Conservation (phyloP, 2,797 vertebrate species). For the Leptoclinus maculatus region DNA sequence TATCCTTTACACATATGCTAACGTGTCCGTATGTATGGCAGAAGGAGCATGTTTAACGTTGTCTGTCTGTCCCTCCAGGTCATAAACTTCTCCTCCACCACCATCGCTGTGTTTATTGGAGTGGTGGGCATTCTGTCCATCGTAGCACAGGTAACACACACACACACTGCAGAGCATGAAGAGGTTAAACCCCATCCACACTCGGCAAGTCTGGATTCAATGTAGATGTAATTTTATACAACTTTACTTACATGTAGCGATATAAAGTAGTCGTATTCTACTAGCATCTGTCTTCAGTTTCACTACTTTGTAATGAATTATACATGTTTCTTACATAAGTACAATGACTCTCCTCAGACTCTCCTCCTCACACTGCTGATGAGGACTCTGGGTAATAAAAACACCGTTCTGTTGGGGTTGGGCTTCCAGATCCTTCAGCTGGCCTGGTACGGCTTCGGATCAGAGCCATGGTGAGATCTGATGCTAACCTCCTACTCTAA, state of each 20-base stretch:
- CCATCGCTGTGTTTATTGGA: conserved; percentile 93
- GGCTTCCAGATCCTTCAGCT: conserved; percentile 94
- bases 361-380: conserved; percentile 91
- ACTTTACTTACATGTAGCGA: not conserved
- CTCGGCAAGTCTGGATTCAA: not conserved
- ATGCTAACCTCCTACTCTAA: not conserved
- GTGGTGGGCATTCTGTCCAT: conserved; percentile 95
- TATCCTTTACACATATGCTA: not conserved
- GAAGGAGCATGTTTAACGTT: not conserved
- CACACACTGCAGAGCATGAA: not conserved
- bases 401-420: conserved; percentile 93
- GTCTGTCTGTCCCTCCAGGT: conserved; percentile 78
- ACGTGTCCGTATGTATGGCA: not conserved
- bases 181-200: not conserved
- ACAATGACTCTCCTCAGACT: conserved; percentile 85
- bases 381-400: conserved; percentile 95
- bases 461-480: conserved; percentile 92
- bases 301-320: not conserved
- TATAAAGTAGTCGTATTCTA: not conserved
- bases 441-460: conserved; percentile 94
- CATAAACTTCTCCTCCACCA: conserved; percentile 92
- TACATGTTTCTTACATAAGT: not conserved
- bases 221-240: not conserved
- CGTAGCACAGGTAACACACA: conserved; percentile 89
- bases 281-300: not conserved